These are phyloP conservation scores for Yponomeuta plumbellus DNA, from an alignment of 2,888 invertebrate species.

Conservation along the genomic window DNA sequence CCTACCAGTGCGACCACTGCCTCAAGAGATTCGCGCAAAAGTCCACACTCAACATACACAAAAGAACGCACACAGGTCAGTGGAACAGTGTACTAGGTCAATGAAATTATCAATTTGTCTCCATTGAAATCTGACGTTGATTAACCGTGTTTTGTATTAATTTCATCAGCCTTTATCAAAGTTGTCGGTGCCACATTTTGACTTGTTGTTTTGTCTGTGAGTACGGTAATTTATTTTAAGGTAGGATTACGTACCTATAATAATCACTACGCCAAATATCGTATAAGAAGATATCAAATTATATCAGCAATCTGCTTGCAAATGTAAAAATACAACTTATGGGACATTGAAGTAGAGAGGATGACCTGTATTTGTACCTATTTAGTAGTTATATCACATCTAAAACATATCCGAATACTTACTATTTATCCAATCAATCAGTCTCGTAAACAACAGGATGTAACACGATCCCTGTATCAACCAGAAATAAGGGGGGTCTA, in stretches of 20 bases:
- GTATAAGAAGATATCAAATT: too few species aligned
- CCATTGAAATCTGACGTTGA: conserved; percentile 9
- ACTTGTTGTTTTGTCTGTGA: conserved; percentile 24
- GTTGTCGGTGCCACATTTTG: conserved; percentile 72
- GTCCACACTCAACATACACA: conserved; percentile 88
- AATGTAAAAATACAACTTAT: too few species aligned
- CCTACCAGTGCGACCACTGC: conserved; percentile 83
- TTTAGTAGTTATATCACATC: too few species aligned
- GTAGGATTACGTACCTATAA: neutral
- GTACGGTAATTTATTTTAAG: neutral
- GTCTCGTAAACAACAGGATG: too few species aligned
- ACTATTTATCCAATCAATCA: too few species aligned
- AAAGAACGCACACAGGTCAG: conserved; percentile 84
- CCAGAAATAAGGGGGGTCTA: too few species aligned
- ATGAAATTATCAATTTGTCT: conserved; percentile 15
- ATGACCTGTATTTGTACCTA: too few species aligned
- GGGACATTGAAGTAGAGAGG: too few species aligned
- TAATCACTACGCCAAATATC: too few species aligned
- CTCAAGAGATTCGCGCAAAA: conserved; percentile 89
- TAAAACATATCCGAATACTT: too few species aligned
- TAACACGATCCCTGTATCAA: too few species aligned
- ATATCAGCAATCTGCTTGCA: too few species aligned
- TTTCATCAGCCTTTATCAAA: conserved; percentile 24
- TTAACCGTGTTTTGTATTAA: conserved; percentile 5
- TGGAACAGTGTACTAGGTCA: conserved; percentile 25